Percentiles rank a stretch among this genome's conserved stretches.
Conservation (phyloP, 2,113 vertebrate genomes). For the Beaufortia kweichowensis region DNA sequence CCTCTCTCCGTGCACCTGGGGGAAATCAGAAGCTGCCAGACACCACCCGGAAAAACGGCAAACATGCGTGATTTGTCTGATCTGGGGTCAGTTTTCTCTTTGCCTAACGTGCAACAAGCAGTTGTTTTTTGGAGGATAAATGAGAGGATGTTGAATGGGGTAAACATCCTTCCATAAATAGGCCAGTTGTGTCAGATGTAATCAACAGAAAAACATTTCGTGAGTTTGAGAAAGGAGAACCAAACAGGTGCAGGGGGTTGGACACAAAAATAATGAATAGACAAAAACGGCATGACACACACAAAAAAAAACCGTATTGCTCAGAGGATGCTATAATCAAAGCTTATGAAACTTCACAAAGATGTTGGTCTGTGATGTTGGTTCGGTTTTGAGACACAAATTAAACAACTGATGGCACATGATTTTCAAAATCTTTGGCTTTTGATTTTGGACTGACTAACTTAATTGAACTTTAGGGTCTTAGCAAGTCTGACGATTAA, state of each 20-base stretch:
- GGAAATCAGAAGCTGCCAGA: constrained; percentile 33
- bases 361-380: no score
- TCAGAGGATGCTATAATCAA: no score
- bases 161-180: constrained; percentile 16
- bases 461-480: no score
- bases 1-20: constrained; percentile 44
- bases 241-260: neutral
- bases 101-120: neutral
- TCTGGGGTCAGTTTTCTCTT: constrained; percentile 34
- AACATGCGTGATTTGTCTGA: constrained; percentile 45
- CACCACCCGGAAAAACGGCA: constrained; percentile 20
- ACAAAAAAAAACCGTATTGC: no score
- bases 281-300: no score
- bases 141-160: neutral
- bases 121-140: constrained; percentile 22
- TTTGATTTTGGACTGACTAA: no score
- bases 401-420: no score
- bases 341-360: no score
- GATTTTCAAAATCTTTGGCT: no score
- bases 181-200: neutral
- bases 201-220: constrained; percentile 8
- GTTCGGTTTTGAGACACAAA: no score
- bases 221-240: neutral
- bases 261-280: neutral
- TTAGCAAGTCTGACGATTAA: no score